phyloP scores from a whole-genome alignment of 2,113 vertebrate genomes.

The Plectropomus leopardus region DNA sequence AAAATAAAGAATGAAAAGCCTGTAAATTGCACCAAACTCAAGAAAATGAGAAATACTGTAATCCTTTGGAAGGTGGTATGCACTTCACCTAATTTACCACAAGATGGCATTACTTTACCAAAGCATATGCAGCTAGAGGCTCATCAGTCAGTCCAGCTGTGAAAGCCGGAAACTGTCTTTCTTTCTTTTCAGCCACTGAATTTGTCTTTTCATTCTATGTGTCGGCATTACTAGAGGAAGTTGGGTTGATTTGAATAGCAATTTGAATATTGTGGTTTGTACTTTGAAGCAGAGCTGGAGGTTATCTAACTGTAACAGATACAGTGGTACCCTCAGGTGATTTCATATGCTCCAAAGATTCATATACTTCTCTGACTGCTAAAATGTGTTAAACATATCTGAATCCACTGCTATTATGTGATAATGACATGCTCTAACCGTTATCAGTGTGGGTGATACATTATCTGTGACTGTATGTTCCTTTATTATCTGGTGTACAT shows the following conservation, averaged over 20 bases:
- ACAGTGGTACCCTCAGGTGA: not conserved
- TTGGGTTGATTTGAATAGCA: not conserved
- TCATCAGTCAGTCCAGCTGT: no score
- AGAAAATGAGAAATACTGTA: no score
- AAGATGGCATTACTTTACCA: conserved; percentile 8
- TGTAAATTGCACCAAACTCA: no score
- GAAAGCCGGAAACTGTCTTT: no score
- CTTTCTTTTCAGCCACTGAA: not conserved
- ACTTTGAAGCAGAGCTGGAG: not conserved
- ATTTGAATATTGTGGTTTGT: not conserved
- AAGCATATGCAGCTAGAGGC: not conserved
- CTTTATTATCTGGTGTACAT: conserved; percentile 3
- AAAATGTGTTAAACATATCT: not conserved
- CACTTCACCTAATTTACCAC: conserved; percentile 29
- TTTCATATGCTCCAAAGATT: not conserved
- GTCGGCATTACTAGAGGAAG: not conserved
- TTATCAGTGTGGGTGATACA: not conserved
- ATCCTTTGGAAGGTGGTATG: no score
- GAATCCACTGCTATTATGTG: not conserved
- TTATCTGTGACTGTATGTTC: not conserved
- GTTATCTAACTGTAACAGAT: not conserved
- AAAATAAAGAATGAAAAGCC: no score
- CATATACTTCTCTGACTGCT: no score
- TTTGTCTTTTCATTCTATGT: not conserved
- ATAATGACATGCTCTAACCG: not conserved